Evolutionary conservation across 2,113 vertebrate species (phyloP).

Genomic region (Glareola pratincola): DNA sequence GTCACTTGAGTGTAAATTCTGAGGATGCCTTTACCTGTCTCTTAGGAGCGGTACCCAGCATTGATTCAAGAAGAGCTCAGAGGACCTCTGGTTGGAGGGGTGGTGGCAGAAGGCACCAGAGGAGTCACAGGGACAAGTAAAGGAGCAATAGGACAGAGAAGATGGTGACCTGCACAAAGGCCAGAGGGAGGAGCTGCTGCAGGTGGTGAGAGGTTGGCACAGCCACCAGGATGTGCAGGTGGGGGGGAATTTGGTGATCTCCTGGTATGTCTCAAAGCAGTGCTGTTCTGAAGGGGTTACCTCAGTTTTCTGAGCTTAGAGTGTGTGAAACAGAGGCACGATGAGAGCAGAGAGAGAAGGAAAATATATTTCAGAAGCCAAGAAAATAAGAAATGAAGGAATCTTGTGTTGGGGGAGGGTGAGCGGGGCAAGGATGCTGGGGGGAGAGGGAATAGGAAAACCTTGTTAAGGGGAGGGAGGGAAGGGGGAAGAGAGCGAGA

Average conservation of each 20-base stretch:
- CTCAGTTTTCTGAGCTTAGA: background rate
- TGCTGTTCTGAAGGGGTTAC: background rate
- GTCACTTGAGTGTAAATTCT: background rate
- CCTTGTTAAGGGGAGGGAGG: background rate
- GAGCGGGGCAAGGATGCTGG: background rate
- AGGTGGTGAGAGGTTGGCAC: background rate
- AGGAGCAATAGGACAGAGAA: background rate
- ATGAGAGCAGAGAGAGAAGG: background rate
- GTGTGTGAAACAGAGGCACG: background rate
- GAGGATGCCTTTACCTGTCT: background rate
- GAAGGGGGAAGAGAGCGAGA: background rate
- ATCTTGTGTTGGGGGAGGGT: background rate
- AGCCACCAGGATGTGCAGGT: rapidly evolving
- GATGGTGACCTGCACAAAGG: background rate
- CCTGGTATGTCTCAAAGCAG: background rate
- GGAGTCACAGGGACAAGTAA: background rate
- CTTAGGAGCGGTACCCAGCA: background rate
- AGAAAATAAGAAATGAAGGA: background rate
- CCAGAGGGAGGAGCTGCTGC: background rate
- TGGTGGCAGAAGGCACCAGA: background rate
- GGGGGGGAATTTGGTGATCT: background rate
- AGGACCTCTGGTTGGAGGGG: background rate
- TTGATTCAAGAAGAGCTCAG: background rate
- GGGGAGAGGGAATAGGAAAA: background rate
- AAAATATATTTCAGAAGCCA: background rate